phyloP scores from a whole-genome alignment of 1,140 invertebrate genomes.

The Palaemon carinicauda region DNA sequence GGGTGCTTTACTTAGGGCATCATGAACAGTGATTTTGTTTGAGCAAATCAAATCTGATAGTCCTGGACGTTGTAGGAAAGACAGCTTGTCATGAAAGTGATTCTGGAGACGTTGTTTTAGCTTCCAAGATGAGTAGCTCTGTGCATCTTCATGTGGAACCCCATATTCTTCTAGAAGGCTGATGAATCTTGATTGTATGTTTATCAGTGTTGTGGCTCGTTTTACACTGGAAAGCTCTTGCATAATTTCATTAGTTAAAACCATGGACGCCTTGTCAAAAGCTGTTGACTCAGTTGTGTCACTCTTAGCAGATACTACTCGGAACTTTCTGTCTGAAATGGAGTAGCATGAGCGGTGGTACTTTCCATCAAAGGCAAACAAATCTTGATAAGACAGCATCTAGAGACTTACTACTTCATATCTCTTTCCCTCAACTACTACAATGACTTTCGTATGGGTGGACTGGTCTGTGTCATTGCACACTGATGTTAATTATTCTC shows the following conservation, averaged over 20 bases:
- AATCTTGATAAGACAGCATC: slow-evolving; percentile 26
- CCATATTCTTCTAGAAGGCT: not conserved
- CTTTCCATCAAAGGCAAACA: slow-evolving; percentile 32
- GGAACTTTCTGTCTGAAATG: slow-evolving; percentile 20
- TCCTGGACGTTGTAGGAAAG: slow-evolving; percentile 12
- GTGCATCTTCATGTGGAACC: slow-evolving; percentile 6
- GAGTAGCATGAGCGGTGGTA: slow-evolving; percentile 34
- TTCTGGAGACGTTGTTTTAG: slow-evolving; percentile 18
- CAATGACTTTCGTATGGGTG: slow-evolving; percentile 17
- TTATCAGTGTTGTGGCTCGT: slow-evolving; percentile 19
- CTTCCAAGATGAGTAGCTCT: slow-evolving; percentile 18
- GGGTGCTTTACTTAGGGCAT: slow-evolving; percentile 16
- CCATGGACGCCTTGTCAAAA: slow-evolving; percentile 17
- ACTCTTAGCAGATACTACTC: not conserved
- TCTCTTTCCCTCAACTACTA: not conserved
- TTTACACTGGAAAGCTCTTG: not conserved
- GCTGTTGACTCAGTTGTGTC: not conserved
- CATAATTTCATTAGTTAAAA: slow-evolving; percentile 3
- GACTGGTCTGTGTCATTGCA: slow-evolving; percentile 20
- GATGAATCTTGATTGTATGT: slow-evolving; percentile 6
- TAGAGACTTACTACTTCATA: slow-evolving; percentile 3
- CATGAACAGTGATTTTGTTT: slow-evolving; percentile 1
- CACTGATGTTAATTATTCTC: slow-evolving; percentile 25
- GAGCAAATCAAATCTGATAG: slow-evolving; percentile 20
- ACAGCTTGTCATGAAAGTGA: slow-evolving; percentile 8